Conservation (phyloP, 2,888 invertebrate genomes). For the Drosophila meridionalis region DNA sequence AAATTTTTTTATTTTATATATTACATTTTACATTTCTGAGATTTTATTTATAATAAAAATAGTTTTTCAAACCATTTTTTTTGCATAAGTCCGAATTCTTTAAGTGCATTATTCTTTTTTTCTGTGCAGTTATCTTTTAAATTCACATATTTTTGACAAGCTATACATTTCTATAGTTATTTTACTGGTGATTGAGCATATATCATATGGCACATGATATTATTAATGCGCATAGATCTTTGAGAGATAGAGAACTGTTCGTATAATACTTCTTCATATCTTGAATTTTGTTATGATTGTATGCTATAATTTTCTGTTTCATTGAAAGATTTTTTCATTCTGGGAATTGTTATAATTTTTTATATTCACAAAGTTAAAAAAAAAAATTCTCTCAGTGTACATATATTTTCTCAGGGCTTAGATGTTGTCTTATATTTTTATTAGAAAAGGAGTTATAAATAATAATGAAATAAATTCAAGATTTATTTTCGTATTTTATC, state of each 20-base stretch:
- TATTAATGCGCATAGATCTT: background rate
- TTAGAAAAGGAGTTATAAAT: too few relatives aligned
- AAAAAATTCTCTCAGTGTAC: background rate
- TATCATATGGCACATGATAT: background rate
- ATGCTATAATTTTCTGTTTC: too few relatives aligned
- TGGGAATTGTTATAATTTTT: too few relatives aligned
- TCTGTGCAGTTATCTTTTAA: too few relatives aligned
- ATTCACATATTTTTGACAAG: background rate
- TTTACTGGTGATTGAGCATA: background rate
- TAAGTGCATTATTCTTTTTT: too few relatives aligned
- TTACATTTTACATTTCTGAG: background rate
- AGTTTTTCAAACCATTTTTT: background rate
- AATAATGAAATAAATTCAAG: background rate
- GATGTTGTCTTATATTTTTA: too few relatives aligned
- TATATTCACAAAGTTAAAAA: too few relatives aligned
- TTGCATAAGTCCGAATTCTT: background rate
- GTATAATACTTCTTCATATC: background rate
- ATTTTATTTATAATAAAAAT: background rate
- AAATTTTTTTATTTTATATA: background rate
- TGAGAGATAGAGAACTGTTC: background rate
- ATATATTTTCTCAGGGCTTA: background rate
- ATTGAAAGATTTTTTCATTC: too few relatives aligned
- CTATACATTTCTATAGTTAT: background rate
- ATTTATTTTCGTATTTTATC: background rate
- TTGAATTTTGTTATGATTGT: too few relatives aligned